Evolutionary conservation across 1,140 invertebrate species (phyloP).

Genomic region (Bombus vancouverensis): DNA sequence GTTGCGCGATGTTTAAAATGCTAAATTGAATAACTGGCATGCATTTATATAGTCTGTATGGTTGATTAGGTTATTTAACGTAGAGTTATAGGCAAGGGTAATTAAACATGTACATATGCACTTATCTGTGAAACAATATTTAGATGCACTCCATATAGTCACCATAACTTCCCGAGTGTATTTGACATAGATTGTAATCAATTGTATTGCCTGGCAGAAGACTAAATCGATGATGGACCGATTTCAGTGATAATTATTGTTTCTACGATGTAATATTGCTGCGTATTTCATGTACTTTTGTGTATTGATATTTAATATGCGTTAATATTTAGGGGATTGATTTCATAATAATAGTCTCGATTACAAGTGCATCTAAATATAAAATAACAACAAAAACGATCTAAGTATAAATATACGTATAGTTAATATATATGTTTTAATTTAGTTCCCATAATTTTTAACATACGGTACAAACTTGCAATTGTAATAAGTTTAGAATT

Average conservation of each 20-base stretch:
- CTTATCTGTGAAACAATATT: neutral
- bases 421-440: too few relatives aligned
- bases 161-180: neutral
- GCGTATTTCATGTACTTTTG: neutral
- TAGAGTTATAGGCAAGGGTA: neutral
- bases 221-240: neutral
- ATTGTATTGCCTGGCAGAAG: neutral
- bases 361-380: neutral
- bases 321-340: neutral
- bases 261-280: neutral
- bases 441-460: too few relatives aligned
- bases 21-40: neutral
- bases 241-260: neutral
- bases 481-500: too few relatives aligned
- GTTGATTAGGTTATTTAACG: neutral
- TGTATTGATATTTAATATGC: neutral
- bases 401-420: too few relatives aligned
- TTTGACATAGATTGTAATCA: neutral
- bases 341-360: neutral
- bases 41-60: neutral
- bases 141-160: neutral
- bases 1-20: neutral
- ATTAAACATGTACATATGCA: neutral
- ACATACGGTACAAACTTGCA: too few relatives aligned
- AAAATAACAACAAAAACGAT: too few relatives aligned